Percentiles rank a stretch among this genome's conserved stretches.
phyloP scores from a whole-genome alignment of 2,888 invertebrate genomes.

The Hipparchia sbordonii region DNA sequence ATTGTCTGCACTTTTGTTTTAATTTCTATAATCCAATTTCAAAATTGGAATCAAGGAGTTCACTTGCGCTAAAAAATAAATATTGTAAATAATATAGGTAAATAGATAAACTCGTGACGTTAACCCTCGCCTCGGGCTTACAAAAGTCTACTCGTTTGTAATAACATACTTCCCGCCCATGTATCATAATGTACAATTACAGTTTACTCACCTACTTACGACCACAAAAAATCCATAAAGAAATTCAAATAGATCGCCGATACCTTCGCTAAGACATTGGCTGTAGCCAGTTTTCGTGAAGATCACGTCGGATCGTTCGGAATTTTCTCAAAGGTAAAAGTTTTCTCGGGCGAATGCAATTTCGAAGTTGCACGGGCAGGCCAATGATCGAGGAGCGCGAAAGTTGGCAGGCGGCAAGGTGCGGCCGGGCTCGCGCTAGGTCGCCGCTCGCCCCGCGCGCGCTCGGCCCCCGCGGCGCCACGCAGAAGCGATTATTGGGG shows the following conservation, averaged over 20 bases:
- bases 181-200: no score
- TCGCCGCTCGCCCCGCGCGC: constrained; percentile 31
- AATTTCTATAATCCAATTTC: no score
- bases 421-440: constrained; percentile 24
- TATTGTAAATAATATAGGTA: no score
- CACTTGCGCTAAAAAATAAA: no score
- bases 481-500: constrained; percentile 76
- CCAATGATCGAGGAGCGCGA: constrained; percentile 47
- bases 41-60: no score
- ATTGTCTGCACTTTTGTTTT: no score
- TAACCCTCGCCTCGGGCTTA: no score
- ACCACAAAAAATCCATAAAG: constrained; percentile 17
- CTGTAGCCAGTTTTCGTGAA: constrained; percentile 64
- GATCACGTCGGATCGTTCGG: constrained; percentile 64
- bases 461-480: constrained; percentile 49
- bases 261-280: constrained; percentile 63
- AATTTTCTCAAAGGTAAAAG: constrained; percentile 74
- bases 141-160: no score
- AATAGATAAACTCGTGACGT: no score
- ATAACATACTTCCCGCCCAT: no score
- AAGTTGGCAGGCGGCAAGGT: constrained; percentile 42
- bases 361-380: constrained; percentile 68
- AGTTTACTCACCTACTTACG: neutral
- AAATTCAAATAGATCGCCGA: constrained; percentile 63
- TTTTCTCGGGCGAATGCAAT: constrained; percentile 73